Evolutionary conservation across 2,888 invertebrate species (phyloP).

Genomic region (Dryobota labecula): DNA sequence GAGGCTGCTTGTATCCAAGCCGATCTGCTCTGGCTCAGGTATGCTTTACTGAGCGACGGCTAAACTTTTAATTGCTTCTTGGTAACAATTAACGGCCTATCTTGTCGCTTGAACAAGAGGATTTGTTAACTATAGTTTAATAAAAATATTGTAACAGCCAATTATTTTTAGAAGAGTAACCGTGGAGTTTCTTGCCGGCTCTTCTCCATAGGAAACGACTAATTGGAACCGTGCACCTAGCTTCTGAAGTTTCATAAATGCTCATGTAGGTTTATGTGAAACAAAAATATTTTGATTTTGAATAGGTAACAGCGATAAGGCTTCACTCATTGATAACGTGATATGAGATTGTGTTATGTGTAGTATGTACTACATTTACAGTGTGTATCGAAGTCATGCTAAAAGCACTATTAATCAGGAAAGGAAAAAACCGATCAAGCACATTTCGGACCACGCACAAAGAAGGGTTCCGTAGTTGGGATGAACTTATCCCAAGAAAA

Average conservation of each 20-base stretch:
- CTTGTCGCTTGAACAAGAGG: slow-evolving; percentile 32
- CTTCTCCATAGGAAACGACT: no score
- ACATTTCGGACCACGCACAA: no score
- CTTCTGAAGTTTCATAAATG: no score
- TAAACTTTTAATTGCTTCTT: slow-evolving; percentile 72
- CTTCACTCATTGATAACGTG: slow-evolving; percentile 2
- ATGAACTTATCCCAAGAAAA: no score
- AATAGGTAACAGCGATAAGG: not conserved
- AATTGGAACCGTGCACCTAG: no score
- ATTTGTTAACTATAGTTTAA: slow-evolving; percentile 30
- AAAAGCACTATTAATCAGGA: not conserved
- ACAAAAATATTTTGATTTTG: no score
- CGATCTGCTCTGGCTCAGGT: slow-evolving; percentile 52
- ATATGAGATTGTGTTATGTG: not conserved
- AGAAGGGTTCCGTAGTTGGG: no score
- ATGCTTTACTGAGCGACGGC: slow-evolving; percentile 54
- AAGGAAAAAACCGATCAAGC: not conserved
- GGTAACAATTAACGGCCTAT: slow-evolving; percentile 62
- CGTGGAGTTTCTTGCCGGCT: no score
- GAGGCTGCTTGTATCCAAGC: slow-evolving; percentile 51
- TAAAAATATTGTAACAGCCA: no score
- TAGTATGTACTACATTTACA: not conserved
- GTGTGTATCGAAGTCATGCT: not conserved
- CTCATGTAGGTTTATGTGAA: no score
- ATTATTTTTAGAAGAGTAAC: no score